Conservation (phyloP, 2,797 vertebrate species). For the Parauchenoglanis punctatus region DNA sequence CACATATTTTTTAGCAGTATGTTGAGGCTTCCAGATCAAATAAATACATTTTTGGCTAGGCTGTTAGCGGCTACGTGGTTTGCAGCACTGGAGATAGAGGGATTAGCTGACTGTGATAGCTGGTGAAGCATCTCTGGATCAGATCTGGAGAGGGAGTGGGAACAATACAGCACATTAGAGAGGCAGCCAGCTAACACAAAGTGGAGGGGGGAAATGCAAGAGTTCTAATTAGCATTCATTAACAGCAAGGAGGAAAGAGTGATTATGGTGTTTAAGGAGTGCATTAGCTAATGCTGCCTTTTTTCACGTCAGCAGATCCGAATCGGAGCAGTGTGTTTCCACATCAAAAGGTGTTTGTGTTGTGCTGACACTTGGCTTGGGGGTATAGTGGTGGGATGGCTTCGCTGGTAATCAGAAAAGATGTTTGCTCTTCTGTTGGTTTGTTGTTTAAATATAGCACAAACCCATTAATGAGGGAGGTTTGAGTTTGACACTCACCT, state of each 20-base stretch:
- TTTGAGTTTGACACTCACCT: conserved; percentile 28
- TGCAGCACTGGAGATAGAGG: conserved; percentile 75
- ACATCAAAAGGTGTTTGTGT: conserved; percentile 69
- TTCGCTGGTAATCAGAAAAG: conserved; percentile 66
- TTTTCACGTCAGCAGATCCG: conserved; percentile 77
- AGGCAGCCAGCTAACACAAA: conserved; percentile 72
- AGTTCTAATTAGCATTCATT: conserved; percentile 85
- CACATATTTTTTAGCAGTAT: conserved; percentile 45
- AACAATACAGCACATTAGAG: conserved; percentile 81
- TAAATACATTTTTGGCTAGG: conserved; percentile 71
- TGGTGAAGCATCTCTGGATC: conserved; percentile 78
- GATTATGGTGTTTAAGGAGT: conserved; percentile 83
- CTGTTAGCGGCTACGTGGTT: conserved; percentile 74
- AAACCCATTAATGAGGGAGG: conserved; percentile 2
- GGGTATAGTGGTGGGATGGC: conserved; percentile 49
- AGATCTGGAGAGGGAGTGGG: conserved; percentile 70
- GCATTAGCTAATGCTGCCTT: conserved; percentile 82
- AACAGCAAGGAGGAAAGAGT: conserved; percentile 78
- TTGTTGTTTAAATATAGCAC: conserved; percentile 33
- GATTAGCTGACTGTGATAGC: conserved; percentile 80
- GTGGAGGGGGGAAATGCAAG: conserved; percentile 62
- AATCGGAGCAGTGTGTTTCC: conserved; percentile 68
- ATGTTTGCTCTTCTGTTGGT: conserved; percentile 39
- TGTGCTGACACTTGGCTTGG: conserved; percentile 70
- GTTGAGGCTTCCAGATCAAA: conserved; percentile 59